phyloP scores from a whole-genome alignment of 2,888 invertebrate species.

The Physocephala rufipes region DNA sequence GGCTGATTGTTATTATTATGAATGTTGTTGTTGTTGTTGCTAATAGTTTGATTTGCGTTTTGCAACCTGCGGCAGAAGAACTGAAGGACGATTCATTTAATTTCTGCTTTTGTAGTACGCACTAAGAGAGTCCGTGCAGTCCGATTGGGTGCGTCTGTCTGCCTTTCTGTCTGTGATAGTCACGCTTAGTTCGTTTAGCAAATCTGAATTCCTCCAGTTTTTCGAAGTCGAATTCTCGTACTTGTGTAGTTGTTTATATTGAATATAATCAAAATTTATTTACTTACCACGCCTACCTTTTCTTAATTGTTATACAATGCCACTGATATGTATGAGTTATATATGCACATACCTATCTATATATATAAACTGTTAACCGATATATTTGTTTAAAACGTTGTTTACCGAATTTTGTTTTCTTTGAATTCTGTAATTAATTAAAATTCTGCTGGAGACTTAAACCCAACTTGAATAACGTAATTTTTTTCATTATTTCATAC shows the following conservation, averaged over 20 bases:
- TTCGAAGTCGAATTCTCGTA: too few species aligned
- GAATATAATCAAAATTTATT: too few species aligned
- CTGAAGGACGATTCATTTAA: too few species aligned
- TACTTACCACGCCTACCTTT: not conserved
- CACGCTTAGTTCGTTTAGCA: not conserved
- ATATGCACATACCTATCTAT: slow-evolving; percentile 3
- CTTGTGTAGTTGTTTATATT: too few species aligned
- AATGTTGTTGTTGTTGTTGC: too few species aligned
- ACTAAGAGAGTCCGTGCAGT: too few species aligned
- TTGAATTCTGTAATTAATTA: slow-evolving; percentile 31
- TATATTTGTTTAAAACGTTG: slow-evolving; percentile 19
- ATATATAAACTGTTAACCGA: slow-evolving; percentile 10
- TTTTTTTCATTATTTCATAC: not conserved
- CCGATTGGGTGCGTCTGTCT: not conserved
- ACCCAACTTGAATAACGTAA: slow-evolving; percentile 8
- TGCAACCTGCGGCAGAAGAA: too few species aligned
- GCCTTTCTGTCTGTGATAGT: not conserved
- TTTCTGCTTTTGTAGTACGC: too few species aligned
- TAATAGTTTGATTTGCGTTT: too few species aligned
- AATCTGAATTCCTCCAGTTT: too few species aligned
- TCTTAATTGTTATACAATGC: slow-evolving; percentile 3
- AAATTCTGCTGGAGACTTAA: slow-evolving; percentile 17
- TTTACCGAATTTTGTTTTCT: slow-evolving; percentile 17
- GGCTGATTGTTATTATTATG: too few species aligned
- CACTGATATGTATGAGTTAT: not conserved